Conservation (phyloP, 2,888 invertebrate genomes). For the Electrophaes corylata region DNA sequence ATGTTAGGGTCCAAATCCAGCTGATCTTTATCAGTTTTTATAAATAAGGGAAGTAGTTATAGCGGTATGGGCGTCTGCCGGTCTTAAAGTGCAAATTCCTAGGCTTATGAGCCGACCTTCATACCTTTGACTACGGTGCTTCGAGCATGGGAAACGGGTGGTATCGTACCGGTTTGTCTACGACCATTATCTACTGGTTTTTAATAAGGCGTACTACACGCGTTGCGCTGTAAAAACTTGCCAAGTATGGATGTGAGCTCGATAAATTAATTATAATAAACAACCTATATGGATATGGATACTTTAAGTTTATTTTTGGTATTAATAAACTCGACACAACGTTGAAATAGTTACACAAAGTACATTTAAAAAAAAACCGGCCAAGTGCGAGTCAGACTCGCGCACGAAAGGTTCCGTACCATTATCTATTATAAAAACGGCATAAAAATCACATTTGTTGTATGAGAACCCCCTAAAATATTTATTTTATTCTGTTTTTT, state of each 20-base stretch:
- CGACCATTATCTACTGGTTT: conserved; percentile 20
- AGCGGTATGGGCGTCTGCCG: conserved; percentile 22
- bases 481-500: no score
- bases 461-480: no score
- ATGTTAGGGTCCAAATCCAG: no score
- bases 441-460: no score
- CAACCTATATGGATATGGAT: no score
- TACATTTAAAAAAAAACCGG: no score
- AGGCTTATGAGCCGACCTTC: conserved; percentile 33
- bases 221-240: conserved; percentile 16
- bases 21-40: conserved; percentile 22
- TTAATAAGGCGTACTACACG: conserved; percentile 9
- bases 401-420: no score
- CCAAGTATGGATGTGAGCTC: conserved; percentile 14
- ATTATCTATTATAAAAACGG: no score
- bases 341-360: no score
- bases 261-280: conserved; percentile 1
- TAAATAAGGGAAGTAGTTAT: conserved; percentile 16
- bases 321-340: no score
- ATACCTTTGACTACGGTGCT: conserved; percentile 29
- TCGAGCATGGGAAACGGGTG: conserved; percentile 54
- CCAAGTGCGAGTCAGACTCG: no score
- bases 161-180: conserved; percentile 49
- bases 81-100: conserved; percentile 30
- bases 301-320: no score